Base-by-base conservation (phyloP, 2,888 invertebrate genomes). In the Nymphalis polychloros region DNA sequence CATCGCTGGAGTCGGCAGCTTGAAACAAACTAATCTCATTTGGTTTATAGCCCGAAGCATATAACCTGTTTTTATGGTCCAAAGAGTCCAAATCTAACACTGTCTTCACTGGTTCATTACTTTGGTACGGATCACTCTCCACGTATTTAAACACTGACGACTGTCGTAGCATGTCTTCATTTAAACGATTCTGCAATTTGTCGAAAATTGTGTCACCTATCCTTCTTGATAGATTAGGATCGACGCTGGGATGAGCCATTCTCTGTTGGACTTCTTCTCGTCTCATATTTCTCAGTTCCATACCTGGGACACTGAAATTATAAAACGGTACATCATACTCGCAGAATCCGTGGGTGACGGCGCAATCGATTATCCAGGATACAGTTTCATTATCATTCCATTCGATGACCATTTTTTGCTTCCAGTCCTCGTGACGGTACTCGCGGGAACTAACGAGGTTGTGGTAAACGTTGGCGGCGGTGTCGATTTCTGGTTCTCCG, bases 301-400 rank as follows among this genome's bases (percentile, higher is more conserved):
- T 71, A 1, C 93, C 93, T 48, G 83, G 80, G 17, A 93, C 76
- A 73, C 83, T 83, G 78, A 93, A 93, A 74, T 91, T 90, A 75
- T 87, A 86, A 73, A 86, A 87, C 4, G 92, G 88, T 31, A 93
- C 81, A 61, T 92, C 89, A 68, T 84, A 86, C 74, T 91, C 90
- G 75, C 84, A 84, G 77, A 84, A 83, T 49, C 90, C 89, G 77
- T 86, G 78, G 69, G 80, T 76, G 8, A 86, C 83, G 50, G 87
- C 86, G 49, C 88, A 86, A 69, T 92, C 90, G 65, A 89, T 80
- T 67, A 93, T 79, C 94, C 94, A 94, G 71, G 93, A 89, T 66
- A 93, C 86, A 52, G 94, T 93, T 79, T 94, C 94, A 17, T 92
- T 92, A 67, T 92, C 91, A 72, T 82, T 92, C 94, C 94, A 94